Evolutionary conservation across 2,797 vertebrate genomes (phyloP), one percentile per base, ranked within the genome.

Genomic region (Buphagus erythrorhynchus): DNA sequence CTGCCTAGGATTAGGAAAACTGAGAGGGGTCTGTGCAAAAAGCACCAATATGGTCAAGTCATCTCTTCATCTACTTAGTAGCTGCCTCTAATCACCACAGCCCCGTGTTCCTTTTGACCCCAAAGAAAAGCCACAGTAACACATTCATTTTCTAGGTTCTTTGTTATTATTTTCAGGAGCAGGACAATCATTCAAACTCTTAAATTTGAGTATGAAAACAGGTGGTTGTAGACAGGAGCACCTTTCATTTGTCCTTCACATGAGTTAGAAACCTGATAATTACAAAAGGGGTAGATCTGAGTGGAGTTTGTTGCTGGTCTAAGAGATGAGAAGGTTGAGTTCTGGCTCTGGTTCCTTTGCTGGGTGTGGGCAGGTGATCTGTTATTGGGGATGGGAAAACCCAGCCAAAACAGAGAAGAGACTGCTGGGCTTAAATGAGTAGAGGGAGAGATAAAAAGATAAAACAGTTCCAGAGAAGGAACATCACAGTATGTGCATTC

Each of bases 261-360:
- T 78, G 75, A 88, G 48, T 95, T 96, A 97, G 81, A 97, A 97
- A 96, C 73, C 87, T 86, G 82, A 48, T 95, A 86, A 78, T 96
- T 96, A 95, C 73, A 96, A 97, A 97, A 95, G 57, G 75, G 55
- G 59, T 82, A 61, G 85, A 90, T 67, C 87, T 79, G 52, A 89
- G 62, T 80, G 68, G 80, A 94, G 51, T 86, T 93, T 72, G 54
- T 94, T 97, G 97, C 97, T 97, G 97, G 97, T 97, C 94, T 96
- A 69, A 88, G 67, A 93, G 78, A 86, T 88, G 86, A 93, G 74
- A 93, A 87, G 43, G 48, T 72, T 90, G 77, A 90, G 38, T 93
- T 95, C 81, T 89, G 69, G 54, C 71, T 97, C 92, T 77, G 36
- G 43, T 93, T 95, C 72, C 69, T 93, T 86, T 77, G 79, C 81